These are phyloP conservation scores for Gallinago nigripennis DNA, from an alignment of 2,797 vertebrate species.

Conservation along the genomic window DNA sequence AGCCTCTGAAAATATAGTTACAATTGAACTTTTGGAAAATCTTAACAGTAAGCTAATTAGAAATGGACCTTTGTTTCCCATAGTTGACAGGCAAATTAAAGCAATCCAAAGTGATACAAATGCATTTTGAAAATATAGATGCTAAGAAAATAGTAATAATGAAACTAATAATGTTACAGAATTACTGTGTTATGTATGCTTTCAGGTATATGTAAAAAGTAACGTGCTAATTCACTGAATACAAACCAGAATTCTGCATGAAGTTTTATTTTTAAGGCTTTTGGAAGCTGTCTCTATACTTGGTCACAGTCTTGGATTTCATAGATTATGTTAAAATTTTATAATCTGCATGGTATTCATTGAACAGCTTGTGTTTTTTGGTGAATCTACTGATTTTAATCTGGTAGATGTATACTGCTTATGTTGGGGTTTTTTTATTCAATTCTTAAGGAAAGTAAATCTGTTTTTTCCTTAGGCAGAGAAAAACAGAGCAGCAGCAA, in stretches of 20 bases:
- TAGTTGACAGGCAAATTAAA: not conserved
- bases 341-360: too few relatives aligned
- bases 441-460: not conserved
- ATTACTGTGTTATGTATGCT: not conserved
- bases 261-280: not conserved
- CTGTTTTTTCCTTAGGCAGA: constrained; percentile 82
- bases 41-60: not conserved
- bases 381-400: not conserved
- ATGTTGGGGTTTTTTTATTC: rapidly evolving
- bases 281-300: not conserved
- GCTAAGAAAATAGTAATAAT: not conserved
- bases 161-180: not conserved
- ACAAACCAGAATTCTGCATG: not conserved
- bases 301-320: not conserved
- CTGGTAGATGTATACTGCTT: not conserved
- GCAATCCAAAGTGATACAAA: not conserved
- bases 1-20: not conserved
- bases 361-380: not conserved
- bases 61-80: not conserved
- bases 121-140: not conserved
- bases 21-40: not conserved
- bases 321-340: not conserved
- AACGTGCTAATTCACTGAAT: not conserved
- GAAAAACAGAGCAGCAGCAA: constrained; percentile 95
- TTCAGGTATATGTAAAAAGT: not conserved